A percentile compares a stretch with the other conserved stretches of the same genome.
Conservation (phyloP, 2,888 invertebrate species). For the Nomada lathburiana region DNA sequence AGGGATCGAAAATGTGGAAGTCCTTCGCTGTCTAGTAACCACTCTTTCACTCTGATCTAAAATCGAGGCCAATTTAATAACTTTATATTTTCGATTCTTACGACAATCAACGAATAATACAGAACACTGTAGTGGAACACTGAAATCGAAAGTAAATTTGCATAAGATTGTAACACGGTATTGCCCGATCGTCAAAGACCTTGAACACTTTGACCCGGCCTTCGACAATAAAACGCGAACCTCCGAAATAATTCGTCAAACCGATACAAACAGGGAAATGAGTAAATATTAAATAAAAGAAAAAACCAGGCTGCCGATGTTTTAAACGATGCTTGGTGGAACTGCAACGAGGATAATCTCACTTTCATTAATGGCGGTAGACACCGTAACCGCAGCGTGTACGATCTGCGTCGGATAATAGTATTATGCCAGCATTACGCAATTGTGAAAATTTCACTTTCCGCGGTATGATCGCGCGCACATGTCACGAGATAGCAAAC, state of each 20-base stretch:
- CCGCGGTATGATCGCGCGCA: constrained; percentile 65
- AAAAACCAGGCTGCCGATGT: too few relatives aligned
- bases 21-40: constrained; percentile 25
- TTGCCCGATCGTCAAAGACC: neutral
- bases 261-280: neutral
- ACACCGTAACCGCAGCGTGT: constrained; percentile 17
- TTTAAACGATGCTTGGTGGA: neutral
- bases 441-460: constrained; percentile 78
- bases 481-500: constrained; percentile 6
- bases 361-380: constrained; percentile 32
- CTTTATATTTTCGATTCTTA: neutral
- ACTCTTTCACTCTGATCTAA: constrained; percentile 24
- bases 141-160: neutral
- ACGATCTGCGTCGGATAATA: constrained; percentile 67
- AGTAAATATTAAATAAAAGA: neutral
- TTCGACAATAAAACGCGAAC: neutral
- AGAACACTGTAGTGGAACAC: neutral
- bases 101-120: neutral
- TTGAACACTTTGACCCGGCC: constrained; percentile 6
- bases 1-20: constrained; percentile 55
- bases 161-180: neutral
- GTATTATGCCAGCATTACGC: constrained; percentile 72
- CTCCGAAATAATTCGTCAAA: neutral
- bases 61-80: constrained; percentile 12
- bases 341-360: neutral